Conservation (phyloP, 2,888 invertebrate species). For the Mycalesis mineus region DNA sequence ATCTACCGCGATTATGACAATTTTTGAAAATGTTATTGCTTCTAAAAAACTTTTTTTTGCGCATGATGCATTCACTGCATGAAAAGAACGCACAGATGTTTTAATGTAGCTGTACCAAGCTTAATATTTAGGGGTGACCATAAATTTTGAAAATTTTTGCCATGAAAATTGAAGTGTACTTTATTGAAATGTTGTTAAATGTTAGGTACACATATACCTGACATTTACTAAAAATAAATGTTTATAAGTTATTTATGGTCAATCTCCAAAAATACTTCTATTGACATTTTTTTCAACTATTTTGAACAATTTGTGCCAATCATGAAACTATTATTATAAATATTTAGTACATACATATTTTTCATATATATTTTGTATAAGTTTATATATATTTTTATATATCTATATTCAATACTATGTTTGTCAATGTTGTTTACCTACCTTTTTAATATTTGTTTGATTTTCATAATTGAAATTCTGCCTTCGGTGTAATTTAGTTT, state of each 20-base stretch:
- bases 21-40: background rate
- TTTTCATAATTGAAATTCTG: conserved; percentile 36
- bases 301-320: conserved; percentile 2
- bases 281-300: background rate
- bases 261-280: background rate
- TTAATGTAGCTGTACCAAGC: background rate
- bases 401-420: background rate
- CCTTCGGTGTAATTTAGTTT: conserved; percentile 34
- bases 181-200: background rate
- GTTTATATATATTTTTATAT: too few species aligned
- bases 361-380: too few species aligned
- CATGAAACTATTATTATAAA: background rate
- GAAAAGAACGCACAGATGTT: background rate
- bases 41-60: background rate
- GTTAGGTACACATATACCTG: background rate
- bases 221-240: background rate
- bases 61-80: background rate
- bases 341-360: conserved; percentile 24
- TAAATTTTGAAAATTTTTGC: too few species aligned
- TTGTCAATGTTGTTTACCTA: conserved; percentile 3
- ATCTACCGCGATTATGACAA: too few species aligned
- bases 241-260: background rate
- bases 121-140: background rate
- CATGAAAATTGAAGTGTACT: too few species aligned
- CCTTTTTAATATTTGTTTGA: background rate